Evolutionary conservation across 2,888 invertebrate species (phyloP).

Genomic region (Chymomyza procnemis): DNA sequence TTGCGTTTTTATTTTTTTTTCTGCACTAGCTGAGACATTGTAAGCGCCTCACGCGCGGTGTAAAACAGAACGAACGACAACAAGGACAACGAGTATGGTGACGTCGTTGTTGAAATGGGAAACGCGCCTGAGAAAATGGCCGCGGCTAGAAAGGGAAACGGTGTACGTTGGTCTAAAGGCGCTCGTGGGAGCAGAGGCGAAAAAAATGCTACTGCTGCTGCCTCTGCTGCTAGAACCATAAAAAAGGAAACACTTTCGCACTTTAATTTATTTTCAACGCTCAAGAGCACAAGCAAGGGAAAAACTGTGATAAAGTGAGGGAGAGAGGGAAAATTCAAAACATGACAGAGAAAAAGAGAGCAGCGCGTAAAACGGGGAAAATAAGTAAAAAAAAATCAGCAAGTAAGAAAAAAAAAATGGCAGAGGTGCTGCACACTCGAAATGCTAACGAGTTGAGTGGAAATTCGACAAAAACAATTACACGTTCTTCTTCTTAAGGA

Average conservation of each 20-base stretch:
- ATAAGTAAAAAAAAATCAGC: not conserved
- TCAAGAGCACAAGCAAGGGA: constrained; percentile 23
- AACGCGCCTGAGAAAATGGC: constrained; percentile 22
- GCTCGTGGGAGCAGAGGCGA: constrained; percentile 22
- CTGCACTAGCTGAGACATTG: constrained; percentile 42
- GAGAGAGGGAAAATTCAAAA: constrained; percentile 27
- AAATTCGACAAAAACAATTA: constrained; percentile 32
- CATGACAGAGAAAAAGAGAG: constrained; percentile 17
- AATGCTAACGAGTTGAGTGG: constrained; percentile 28
- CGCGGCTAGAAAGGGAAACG: constrained; percentile 1
- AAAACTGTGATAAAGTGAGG: no score
- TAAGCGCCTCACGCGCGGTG: constrained; percentile 39
- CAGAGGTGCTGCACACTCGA: constrained; percentile 1
- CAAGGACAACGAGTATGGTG: constrained; percentile 32
- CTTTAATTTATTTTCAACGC: constrained; percentile 62
- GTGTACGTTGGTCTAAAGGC: not conserved
- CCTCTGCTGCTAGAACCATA: constrained; percentile 17
- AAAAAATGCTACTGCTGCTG: not conserved
- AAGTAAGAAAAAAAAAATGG: not conserved
- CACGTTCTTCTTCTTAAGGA: constrained; percentile 12
- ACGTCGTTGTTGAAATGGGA: constrained; percentile 37
- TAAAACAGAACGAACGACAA: constrained; percentile 41
- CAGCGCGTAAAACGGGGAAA: not conserved
- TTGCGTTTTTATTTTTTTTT: constrained; percentile 29
- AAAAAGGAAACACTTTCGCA: constrained; percentile 54